Base-by-base conservation (phyloP, 2,888 invertebrate species). In the Caenorhabditis wallacei region DNA sequence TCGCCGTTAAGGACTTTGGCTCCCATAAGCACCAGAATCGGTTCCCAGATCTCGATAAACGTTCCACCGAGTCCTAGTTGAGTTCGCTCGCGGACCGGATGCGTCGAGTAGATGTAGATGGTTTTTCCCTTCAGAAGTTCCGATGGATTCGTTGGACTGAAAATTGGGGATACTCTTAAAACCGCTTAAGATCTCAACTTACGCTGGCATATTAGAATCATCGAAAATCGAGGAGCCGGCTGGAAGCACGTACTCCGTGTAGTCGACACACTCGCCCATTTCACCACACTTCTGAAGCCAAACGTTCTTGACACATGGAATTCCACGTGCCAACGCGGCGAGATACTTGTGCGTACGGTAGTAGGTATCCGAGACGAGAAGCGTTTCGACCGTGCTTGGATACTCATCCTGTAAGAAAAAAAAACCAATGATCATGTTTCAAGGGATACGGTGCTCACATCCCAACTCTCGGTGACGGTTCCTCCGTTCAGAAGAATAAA, bases 311-410 rank as follows among this genome's bases (percentile, higher is more conserved):
- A 95, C 93, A 7, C 94, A 94, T 1, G 93, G 93, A 59, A 95
- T 94, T 79, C 94, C 94, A 1, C 94, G 94, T 0, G 95, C 95
- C 51, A 96, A 91, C 85, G 95, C 95, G 85, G 95, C 94, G 86
- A 96, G 93, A 92, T 95, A 95, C 91, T 95, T 95, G 11, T 95
- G 94, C 0, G 95, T 95, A 70, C 94, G 93, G 88, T 95, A 95
- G 51, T 95, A 95, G 18, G 95, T 94, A 10, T 95, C 95, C 0
- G 95, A 94, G 72, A 95, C 85, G 35, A 92, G 85, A 64, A 84
- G 83, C 22, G 11, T 40, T n/a, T n/a, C n/a, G n/a, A n/a, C n/a
- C n/a, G n/a, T n/a, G n/a, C n/a, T n/a, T n/a, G n/a, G n/a, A n/a
- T n/a, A n/a, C n/a, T n/a, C n/a, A n/a, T n/a, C n/a, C n/a, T n/a